phyloP scores from a whole-genome alignment of 2,113 vertebrate species.

The Macaca fascicularis region DNA sequence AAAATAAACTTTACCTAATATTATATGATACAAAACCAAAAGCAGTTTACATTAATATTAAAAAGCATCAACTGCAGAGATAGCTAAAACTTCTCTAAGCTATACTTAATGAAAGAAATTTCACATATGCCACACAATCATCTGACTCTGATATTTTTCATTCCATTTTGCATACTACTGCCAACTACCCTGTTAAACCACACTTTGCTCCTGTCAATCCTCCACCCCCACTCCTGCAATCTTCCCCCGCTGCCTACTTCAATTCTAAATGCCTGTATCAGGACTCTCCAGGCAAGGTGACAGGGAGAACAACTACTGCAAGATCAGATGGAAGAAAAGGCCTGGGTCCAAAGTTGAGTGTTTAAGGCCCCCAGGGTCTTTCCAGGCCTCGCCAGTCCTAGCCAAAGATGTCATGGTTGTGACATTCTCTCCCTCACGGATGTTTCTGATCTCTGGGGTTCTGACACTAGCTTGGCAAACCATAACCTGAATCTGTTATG shows the following conservation, averaged over 20 bases:
- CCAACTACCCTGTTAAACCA: conserved; percentile 39
- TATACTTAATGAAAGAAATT: conserved; percentile 54
- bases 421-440: background rate
- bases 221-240: conserved; percentile 8
- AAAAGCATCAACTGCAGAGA: conserved; percentile 32
- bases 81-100: conserved; percentile 53
- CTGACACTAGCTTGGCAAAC: conserved; percentile 5
- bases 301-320: background rate
- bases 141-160: conserved; percentile 9
- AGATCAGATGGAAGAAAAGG: background rate
- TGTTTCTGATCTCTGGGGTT: background rate
- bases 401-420: background rate
- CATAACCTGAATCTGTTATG: background rate
- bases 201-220: conserved; percentile 37
- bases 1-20: conserved; percentile 47
- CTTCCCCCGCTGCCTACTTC: conserved; percentile 22
- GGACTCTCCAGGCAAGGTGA: conserved; percentile 53
- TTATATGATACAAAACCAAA: conserved; percentile 41
- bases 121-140: conserved; percentile 23
- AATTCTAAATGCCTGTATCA: background rate
- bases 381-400: background rate
- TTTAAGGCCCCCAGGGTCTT: background rate
- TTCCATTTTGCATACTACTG: background rate
- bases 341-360: background rate
- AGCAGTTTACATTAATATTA: conserved; percentile 33